Evolutionary conservation across 1,140 invertebrate genomes (phyloP), one percentile per base, ranked within the genome.

Genomic region (Bathynomus jamesi): DNA sequence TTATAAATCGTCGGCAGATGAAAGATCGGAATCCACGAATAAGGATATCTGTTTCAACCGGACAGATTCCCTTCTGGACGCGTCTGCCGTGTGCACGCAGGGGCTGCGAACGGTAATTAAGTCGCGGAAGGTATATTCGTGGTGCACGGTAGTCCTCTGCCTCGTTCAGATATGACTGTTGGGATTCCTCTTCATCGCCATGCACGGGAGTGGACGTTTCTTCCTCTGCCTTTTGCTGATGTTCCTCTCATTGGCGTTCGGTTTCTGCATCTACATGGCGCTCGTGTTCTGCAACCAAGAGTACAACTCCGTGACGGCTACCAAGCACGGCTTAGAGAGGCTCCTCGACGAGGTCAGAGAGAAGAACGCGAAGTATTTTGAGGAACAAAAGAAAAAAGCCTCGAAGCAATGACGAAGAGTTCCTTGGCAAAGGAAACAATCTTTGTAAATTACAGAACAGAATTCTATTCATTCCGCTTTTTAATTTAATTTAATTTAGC

Each of bases 1-100:
- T n/a, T n/a, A n/a, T n/a, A n/a, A n/a, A n/a, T n/a, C n/a, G n/a
- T n/a, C n/a, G n/a, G n/a, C n/a, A 53, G 40, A 53, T 53, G 40
- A 53, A 21, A 53, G 21, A 53, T 53, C 40, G 5, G 21, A 53
- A 53, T n/a, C n/a, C n/a, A n/a, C n/a, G n/a, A n/a, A n/a, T n/a
- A 53, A 53, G 21, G 40, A 53, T 17, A 53, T 53, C 2, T 53
- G 40, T 5, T 53, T 53, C 40, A 21, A 53, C 5, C 46, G 62
- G 28, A 69, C 67, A n/a, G 32, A 69, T 61, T 61, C 67, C 5
- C 46, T 69, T 5, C 46, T 69, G 27, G 67, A 69, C 53, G 67
- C 67, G 0, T 53, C 67, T 11, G 67, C 67, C 24, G 62, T 69
- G n/a, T 69, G 67, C 24, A 60, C 67, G 4, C 67, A 69, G 28